Base-by-base conservation (phyloP, 64 coral and sea anemone species). In the Stichodactyla mertensii region DNA sequence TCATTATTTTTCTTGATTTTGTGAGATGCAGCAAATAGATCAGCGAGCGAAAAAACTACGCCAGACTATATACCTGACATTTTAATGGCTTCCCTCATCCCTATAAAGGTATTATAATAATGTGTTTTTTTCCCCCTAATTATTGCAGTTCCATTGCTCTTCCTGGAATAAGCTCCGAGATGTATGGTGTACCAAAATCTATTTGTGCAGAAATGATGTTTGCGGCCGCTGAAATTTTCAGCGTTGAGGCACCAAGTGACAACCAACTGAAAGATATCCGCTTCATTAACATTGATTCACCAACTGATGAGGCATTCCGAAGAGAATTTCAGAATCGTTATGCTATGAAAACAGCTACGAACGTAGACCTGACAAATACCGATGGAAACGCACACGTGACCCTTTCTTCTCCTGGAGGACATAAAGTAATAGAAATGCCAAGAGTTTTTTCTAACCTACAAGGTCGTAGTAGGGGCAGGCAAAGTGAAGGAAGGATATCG, bases 181-280 rank as follows among this genome's bases (percentile, higher is more conserved):
- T 84, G 7, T 87, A 52, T 80, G 95, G 92, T 6, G 88, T 92
- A 71, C 89, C 95, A 4, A 90, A 83, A 58, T 23, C 86, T 14
- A 71, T 89, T n/a, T 86, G 95, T 28, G 95, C 95, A 86, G 79
- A 86, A 78, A 78, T 90, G 45, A 88, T 97, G 86, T 97, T 97
- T 86, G 22, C 27, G 20, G 91, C 91, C 10, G 86, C 89, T 1
- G 83, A 88, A 16, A 55, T 70, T 15, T 95, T 88, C 53, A 91
- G 89, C 54, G 54, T 82, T 8, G 52, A 74, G 0, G 89, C 84
- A 55, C 74, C 89, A 20, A 53, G 24, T 27, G 18, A 82, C 14
- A 91, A 31, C 18, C 61, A 0, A 8, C 87, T 97, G 19, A 84
- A 86, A 36, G 95, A 97, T 12, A 70, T 97, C 58, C 79, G 87